Evolutionary conservation across 2,888 invertebrate genomes (phyloP), one percentile per base, ranked within the genome.

Genomic region (Meta bourneti): DNA sequence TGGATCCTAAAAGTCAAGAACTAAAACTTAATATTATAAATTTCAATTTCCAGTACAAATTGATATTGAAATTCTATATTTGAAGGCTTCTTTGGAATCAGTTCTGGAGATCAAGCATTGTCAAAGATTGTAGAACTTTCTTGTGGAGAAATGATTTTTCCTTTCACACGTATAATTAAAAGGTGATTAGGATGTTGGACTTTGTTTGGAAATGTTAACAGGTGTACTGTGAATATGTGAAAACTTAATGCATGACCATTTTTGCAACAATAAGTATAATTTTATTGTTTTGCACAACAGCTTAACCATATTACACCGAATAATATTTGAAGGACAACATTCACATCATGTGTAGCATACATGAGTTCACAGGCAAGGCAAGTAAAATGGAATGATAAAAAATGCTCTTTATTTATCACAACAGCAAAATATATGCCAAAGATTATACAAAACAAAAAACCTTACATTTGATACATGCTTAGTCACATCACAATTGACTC

Each of bases 251-350:
- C 51, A 84, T 54, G 8, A 49, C 9, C 16, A 71, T 54, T 7
- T 71, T 61, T 80, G 78, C 83, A 86, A 91, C 79, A 85, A 70
- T 75, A 82, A 77, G 88, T 78, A 91, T 87, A 86, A 16, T 87
- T 81, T 86, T 87, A 91, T 81, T 82, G 19, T 70, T 82, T 78
- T 71, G 74, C 61, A 81, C 71, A 85, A 79, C 71, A 81, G 72
- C 70, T n/a, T 16, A 83, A 82, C 49, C 82, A 34, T 78, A 84
- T 75, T 77, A 79, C 77, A 78, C n/a, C 49, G 72, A 61, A 52
- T 81, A 48, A 75, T 75, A 79, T 70, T 72, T 13, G 79, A 69
- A 71, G 77, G 79, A 83, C 83, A 84, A 34, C 7, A 34, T 72
- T 90, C 61, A 69, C 72, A 72, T 48, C 75, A 81, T 70, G 70